phyloP scores from a whole-genome alignment of 2,888 invertebrate species.

The Philopedon plagiatum region DNA sequence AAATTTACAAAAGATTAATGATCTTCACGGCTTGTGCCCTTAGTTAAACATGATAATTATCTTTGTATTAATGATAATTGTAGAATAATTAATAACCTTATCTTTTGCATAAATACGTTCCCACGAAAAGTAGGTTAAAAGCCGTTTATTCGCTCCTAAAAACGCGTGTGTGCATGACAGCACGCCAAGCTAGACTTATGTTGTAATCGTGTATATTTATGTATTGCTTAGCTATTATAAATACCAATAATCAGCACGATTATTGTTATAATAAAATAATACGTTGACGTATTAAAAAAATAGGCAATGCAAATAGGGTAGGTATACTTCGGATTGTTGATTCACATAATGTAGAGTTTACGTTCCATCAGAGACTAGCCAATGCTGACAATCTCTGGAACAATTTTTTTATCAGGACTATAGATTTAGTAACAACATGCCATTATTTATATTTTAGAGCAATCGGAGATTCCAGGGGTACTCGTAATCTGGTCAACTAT shows the following conservation, averaged over 20 bases:
- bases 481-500: no score
- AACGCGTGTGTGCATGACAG: not conserved
- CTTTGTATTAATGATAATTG: constrained; percentile 12
- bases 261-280: not conserved
- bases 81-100: constrained; percentile 4
- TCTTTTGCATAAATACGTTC: constrained; percentile 25
- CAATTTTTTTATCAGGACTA: no score
- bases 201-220: not conserved
- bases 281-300: no score
- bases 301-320: no score
- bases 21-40: not conserved
- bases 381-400: no score
- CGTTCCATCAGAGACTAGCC: no score
- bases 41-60: constrained; percentile 14
- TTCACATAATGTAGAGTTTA: no score
- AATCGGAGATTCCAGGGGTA: no score
- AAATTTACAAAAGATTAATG: no score
- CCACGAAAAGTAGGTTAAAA: constrained; percentile 31
- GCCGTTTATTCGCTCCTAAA: constrained; percentile 5
- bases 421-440: no score
- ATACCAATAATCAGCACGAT: not conserved
- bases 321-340: no score
- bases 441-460: no score
- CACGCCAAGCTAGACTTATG: constrained; percentile 4
- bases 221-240: constrained; percentile 10